A percentile compares a stretch with the other conserved stretches of the same genome.
Conservation (phyloP, 53 echinoderm and acorn worm genomes). For the Astropecten irregularis region DNA sequence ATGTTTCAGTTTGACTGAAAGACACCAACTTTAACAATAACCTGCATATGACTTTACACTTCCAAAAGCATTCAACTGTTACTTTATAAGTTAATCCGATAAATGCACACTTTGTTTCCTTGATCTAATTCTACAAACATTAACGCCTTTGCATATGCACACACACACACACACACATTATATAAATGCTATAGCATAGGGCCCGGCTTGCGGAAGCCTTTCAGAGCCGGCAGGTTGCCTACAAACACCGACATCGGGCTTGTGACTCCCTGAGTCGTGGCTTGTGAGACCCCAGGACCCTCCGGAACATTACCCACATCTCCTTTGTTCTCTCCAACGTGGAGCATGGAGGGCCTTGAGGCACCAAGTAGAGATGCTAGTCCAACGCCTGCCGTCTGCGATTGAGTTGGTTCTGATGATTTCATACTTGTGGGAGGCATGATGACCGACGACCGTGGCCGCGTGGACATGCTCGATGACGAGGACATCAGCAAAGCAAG, state of each 20-base stretch:
- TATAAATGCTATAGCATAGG: constrained; percentile 21
- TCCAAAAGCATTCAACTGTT: constrained; percentile 29
- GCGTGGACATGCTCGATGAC: not conserved
- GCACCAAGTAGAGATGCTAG: constrained; percentile 19
- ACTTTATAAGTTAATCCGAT: constrained; percentile 4
- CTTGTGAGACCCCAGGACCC: not conserved
- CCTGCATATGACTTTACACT: not conserved
- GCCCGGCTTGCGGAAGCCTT: constrained; percentile 27
- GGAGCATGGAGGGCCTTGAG: constrained; percentile 1
- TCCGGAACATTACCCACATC: not conserved
- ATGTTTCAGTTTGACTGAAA: constrained; percentile 40
- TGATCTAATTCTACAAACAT: not conserved
- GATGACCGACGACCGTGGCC: constrained; percentile 1
- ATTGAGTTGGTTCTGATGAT: not conserved
- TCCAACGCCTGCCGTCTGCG: not conserved
- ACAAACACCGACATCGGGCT: constrained; percentile 29
- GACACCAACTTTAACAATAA: not conserved
- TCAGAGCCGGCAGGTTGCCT: constrained; percentile 11
- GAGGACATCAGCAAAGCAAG: not conserved
- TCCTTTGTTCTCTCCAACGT: not conserved
- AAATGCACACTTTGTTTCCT: not conserved
- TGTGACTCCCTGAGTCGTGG: not conserved
- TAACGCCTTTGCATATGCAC: not conserved
- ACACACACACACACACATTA: not conserved
- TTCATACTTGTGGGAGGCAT: not conserved